Conservation (phyloP, 2,113 vertebrate genomes). For the Globicephala melas region DNA sequence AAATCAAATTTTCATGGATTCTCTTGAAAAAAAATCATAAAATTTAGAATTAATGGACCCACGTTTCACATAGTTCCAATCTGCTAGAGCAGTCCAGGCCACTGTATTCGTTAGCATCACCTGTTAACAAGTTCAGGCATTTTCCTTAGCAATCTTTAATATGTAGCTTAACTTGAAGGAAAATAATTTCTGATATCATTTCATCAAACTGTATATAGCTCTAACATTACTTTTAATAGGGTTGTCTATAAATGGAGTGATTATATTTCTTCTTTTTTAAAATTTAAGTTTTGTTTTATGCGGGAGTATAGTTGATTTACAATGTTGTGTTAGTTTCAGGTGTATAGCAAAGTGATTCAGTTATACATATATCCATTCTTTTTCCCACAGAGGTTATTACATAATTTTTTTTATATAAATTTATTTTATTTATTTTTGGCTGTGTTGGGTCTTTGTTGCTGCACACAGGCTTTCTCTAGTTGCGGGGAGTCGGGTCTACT, state of each 20-base stretch:
- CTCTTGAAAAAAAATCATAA: background rate
- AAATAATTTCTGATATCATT: background rate
- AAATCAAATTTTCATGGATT: background rate
- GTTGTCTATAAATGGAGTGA: background rate
- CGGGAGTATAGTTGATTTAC: no score
- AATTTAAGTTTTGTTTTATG: no score
- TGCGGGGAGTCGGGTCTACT: no score
- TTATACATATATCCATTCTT: no score
- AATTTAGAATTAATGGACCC: background rate
- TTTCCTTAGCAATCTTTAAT: background rate
- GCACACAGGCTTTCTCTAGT: no score
- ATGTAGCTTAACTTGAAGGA: background rate
- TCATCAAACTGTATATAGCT: background rate
- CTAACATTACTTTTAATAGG: background rate
- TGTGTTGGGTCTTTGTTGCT: no score
- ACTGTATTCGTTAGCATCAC: background rate
- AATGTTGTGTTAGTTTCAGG: no score
- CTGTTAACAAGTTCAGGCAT: background rate
- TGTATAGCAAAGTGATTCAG: no score
- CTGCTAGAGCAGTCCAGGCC: background rate
- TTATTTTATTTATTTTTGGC: no score
- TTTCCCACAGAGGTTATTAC: no score
- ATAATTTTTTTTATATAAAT: no score
- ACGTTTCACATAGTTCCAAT: background rate
- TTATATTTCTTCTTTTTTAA: no score